Conservation (phyloP, 2,797 vertebrate genomes). For the Clarias laeviceps region DNA sequence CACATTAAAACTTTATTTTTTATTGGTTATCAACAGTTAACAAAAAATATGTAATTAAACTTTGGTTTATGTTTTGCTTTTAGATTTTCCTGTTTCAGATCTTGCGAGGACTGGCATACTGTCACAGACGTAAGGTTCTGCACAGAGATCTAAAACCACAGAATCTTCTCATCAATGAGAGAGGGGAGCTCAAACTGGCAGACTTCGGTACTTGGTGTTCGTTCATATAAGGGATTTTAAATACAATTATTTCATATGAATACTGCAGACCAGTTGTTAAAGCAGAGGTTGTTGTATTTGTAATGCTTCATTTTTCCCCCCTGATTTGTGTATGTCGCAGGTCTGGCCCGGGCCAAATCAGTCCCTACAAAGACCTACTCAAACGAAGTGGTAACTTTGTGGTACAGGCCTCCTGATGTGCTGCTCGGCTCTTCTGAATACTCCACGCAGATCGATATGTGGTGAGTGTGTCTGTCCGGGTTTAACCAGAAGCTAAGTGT, state of each 20-base stretch:
- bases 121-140: constrained; percentile 78
- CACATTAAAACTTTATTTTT: not conserved
- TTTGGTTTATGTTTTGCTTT: constrained; percentile 14
- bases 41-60: not conserved
- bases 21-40: no score
- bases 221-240: not conserved
- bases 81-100: constrained; percentile 80
- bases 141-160: constrained; percentile 82
- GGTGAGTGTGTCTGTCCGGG: constrained; percentile 67
- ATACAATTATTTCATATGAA: not conserved
- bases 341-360: constrained; percentile 85
- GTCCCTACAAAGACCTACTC: constrained; percentile 91
- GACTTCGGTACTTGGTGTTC: constrained; percentile 74
- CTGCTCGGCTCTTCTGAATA: constrained; percentile 88
- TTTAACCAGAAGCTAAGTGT: not conserved
- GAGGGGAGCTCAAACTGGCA: constrained; percentile 80
- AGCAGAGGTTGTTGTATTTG: not conserved
- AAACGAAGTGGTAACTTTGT: constrained; percentile 88
- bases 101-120: constrained; percentile 77
- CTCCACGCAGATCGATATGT: constrained; percentile 90
- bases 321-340: constrained; percentile 48
- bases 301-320: not conserved
- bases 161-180: constrained; percentile 80
- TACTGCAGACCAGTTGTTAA: not conserved
- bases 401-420: constrained; percentile 88